Evolutionary conservation across 2,113 vertebrate genomes (phyloP).

Genomic region (Etheostoma spectabile): DNA sequence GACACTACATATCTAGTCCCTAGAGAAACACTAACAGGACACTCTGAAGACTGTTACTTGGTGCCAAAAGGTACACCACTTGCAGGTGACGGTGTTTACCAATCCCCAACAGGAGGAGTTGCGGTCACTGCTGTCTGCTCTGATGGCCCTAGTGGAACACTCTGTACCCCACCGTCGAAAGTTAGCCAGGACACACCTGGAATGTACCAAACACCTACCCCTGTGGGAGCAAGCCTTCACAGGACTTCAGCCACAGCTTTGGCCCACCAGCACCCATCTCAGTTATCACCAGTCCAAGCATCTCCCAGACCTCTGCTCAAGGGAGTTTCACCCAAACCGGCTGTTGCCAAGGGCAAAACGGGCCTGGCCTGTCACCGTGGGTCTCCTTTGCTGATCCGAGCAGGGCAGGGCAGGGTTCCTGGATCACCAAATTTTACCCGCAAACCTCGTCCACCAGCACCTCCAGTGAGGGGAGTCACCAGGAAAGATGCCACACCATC

Average conservation of each 20-base stretch:
- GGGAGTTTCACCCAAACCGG: constrained; percentile 59
- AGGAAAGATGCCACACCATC: constrained; percentile 70
- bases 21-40: constrained; percentile 67
- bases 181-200: constrained; percentile 69
- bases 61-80: constrained; percentile 80
- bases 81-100: constrained; percentile 83
- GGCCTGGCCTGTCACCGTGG: constrained; percentile 70
- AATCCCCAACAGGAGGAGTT: constrained; percentile 78
- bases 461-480: constrained; percentile 84
- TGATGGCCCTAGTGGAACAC: constrained; percentile 54
- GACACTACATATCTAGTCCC: constrained; percentile 79
- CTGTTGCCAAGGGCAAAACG: constrained; percentile 69
- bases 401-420: constrained; percentile 71
- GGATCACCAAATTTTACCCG: constrained; percentile 81
- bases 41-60: constrained; percentile 81
- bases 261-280: constrained; percentile 73
- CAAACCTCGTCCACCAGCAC: constrained; percentile 85
- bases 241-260: constrained; percentile 66
- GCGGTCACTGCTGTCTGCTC: constrained; percentile 29
- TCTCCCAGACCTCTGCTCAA: constrained; percentile 72
- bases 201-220: constrained; percentile 82
- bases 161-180: constrained; percentile 62
- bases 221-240: constrained; percentile 65
- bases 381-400: constrained; percentile 80
- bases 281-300: constrained; percentile 54